Percentiles rank a stretch among this genome's conserved stretches.
Evolutionary conservation across 2,113 vertebrate species (phyloP).

Genomic region (Sciurus niger): DNA sequence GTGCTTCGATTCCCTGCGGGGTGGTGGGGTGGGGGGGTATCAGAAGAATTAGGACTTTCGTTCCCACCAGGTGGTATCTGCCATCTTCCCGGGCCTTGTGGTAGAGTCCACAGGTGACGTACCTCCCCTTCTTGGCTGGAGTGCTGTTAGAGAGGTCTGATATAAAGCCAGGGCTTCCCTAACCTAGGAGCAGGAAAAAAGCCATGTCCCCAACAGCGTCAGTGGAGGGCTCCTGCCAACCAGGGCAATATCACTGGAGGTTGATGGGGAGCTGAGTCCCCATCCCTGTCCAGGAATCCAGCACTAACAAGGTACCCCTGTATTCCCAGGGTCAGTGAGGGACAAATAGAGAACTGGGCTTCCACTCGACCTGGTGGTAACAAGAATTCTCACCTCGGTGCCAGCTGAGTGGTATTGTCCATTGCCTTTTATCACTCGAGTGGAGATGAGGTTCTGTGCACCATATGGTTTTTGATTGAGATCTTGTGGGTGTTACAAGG

Average conservation of each 20-base stretch:
- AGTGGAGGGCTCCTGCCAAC: neutral
- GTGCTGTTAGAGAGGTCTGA: no score
- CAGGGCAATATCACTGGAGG: no score
- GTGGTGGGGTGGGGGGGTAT: neutral
- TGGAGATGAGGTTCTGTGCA: neutral
- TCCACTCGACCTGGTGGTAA: neutral
- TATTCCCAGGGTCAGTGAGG: neutral
- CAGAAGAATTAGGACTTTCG: no score
- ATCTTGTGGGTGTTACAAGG: neutral
- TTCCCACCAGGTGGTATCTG: accelerated
- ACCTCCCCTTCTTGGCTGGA: no score
- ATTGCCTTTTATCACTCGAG: neutral
- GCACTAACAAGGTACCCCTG: no score
- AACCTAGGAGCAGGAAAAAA: neutral
- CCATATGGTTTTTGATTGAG: neutral
- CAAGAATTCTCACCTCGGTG: neutral
- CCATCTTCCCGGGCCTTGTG: neutral
- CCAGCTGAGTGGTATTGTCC: neutral
- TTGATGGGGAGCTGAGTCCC: neutral
- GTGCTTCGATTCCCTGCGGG: neutral
- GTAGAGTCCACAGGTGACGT: accelerated
- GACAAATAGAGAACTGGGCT: neutral
- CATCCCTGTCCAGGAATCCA: no score
- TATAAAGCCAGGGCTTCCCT: neutral
- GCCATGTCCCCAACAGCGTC: neutral